Evolutionary conservation across 2,113 vertebrate species (phyloP).

Genomic region (Dicerorhinus sumatrensis): DNA sequence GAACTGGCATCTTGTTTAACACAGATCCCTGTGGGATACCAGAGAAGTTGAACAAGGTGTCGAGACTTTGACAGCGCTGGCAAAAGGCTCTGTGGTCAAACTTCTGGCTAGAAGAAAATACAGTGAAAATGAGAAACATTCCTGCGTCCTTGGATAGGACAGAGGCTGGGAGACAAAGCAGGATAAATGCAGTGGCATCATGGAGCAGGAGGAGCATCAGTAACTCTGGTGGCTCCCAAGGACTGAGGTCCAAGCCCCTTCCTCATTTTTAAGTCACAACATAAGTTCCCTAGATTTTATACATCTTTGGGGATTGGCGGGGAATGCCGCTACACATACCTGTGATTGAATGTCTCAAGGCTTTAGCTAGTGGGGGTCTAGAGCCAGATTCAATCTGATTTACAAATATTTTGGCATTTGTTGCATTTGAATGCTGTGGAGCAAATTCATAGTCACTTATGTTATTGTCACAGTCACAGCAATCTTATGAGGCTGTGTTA

Average conservation of each 20-base stretch:
- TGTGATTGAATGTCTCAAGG: not conserved
- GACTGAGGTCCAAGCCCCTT: not conserved
- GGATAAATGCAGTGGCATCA: too few species aligned
- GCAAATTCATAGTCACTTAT: not conserved
- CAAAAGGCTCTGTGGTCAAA: not conserved
- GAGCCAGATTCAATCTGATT: not conserved
- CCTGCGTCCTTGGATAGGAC: not conserved
- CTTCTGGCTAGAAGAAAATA: not conserved
- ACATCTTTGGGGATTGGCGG: not conserved
- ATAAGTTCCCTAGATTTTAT: not conserved
- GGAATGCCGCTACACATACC: not conserved
- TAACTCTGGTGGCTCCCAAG: not conserved
- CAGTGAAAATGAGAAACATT: fast-evolving
- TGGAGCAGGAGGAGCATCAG: too few species aligned
- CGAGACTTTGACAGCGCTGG: not conserved
- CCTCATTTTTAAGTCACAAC: not conserved
- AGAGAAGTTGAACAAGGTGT: not conserved
- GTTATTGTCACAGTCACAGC: not conserved
- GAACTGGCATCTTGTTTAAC: not conserved
- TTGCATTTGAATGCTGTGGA: not conserved
- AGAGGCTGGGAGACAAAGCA: not conserved
- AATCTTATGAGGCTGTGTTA: not conserved
- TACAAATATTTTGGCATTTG: not conserved
- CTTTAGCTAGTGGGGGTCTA: not conserved
- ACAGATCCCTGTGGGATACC: not conserved